Evolutionary conservation across 2,888 invertebrate genomes (phyloP).

Genomic region (Crocallis elinguaria): DNA sequence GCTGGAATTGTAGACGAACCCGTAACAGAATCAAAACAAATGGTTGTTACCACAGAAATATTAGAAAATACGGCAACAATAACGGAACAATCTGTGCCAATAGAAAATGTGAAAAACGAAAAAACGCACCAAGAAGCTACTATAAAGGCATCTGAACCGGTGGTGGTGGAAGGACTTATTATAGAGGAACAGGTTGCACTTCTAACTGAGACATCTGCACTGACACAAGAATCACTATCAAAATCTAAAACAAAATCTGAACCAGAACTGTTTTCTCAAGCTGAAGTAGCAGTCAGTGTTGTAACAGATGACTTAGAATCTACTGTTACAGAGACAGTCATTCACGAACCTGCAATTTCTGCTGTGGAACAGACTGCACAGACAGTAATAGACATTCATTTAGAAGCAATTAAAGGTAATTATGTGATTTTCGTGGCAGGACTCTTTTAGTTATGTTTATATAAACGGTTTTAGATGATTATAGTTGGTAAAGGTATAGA

Average conservation of each 20-base stretch:
- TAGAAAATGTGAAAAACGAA: slow-evolving; percentile 1
- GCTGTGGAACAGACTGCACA: neutral
- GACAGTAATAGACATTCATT: neutral
- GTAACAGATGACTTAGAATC: neutral
- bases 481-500: no score
- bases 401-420: slow-evolving; percentile 13
- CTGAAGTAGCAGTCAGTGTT: slow-evolving; percentile 15
- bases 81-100: slow-evolving; percentile 4
- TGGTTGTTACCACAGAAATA: neutral
- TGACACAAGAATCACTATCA: slow-evolving; percentile 1
- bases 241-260: slow-evolving; percentile 13
- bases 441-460: no score
- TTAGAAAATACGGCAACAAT: neutral
- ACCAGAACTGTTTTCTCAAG: slow-evolving; percentile 7
- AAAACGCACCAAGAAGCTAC: slow-evolving; percentile 1
- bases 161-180: slow-evolving; percentile 22
- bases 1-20: slow-evolving; percentile 9
- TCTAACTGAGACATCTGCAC: slow-evolving; percentile 9
- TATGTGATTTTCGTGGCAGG: neutral
- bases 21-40: neutral
- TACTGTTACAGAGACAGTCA: neutral
- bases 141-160: neutral
- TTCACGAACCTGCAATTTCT: neutral
- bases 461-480: no score
- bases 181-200: slow-evolving; percentile 8